These are phyloP conservation scores for Yponomeuta plumbellus DNA, from an alignment of 2,888 invertebrate genomes.

Conservation along the genomic window DNA sequence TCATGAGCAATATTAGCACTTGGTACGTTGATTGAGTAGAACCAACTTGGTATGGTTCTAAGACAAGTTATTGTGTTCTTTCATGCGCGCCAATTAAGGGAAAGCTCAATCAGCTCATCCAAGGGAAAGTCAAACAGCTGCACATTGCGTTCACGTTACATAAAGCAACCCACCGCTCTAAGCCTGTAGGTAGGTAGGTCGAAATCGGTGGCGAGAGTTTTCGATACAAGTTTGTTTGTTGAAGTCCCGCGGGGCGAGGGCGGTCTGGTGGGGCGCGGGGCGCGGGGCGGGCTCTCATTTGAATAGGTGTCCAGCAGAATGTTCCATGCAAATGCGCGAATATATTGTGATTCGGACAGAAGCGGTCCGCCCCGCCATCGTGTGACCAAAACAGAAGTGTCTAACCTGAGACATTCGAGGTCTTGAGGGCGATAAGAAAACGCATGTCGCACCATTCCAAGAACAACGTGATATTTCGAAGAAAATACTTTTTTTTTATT, in stretches of 20 bases:
- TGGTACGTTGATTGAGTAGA: no score
- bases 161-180: no score
- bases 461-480: no score
- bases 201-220: neutral
- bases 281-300: slow-evolving; percentile 28
- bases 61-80: no score
- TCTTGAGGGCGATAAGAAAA: neutral
- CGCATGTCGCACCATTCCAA: no score
- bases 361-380: slow-evolving; percentile 14
- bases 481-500: no score
- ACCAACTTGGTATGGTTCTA: no score
- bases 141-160: no score
- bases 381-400: neutral
- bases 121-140: no score
- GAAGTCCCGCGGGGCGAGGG: slow-evolving; percentile 5
- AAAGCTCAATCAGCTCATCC: no score
- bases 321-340: slow-evolving; percentile 35
- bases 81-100: no score
- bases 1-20: no score
- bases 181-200: slow-evolving; percentile 1
- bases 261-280: neutral
- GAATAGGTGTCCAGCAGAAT: slow-evolving; percentile 32
- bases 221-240: slow-evolving; percentile 1
- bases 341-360: slow-evolving; percentile 15
- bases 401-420: neutral